Evolutionary conservation across 2,797 vertebrate species (phyloP).

Genomic region (Sebastiscus tertius): DNA sequence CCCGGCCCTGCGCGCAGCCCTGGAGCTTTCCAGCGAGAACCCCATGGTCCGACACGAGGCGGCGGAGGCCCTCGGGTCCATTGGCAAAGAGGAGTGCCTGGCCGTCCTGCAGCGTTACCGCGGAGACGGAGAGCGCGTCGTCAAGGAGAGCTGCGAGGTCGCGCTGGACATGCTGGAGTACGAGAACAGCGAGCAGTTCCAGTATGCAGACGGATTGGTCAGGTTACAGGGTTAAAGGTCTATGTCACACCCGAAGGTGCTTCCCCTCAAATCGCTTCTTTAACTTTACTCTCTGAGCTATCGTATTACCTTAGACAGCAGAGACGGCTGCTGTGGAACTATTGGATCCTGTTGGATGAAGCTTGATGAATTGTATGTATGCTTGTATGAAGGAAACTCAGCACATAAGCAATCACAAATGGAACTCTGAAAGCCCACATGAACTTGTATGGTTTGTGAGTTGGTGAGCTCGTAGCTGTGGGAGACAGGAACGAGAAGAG

Average conservation of each 20-base stretch:
- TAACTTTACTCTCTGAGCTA: background rate
- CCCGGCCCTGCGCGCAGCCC: constrained; percentile 80
- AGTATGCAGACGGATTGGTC: constrained; percentile 89
- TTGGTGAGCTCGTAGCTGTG: background rate
- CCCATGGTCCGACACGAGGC: constrained; percentile 97
- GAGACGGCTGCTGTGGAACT: background rate
- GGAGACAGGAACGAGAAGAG: background rate
- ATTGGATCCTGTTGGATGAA: background rate
- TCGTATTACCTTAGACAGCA: background rate
- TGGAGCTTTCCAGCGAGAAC: constrained; percentile 81
- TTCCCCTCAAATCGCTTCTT: background rate
- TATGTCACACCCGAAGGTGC: background rate
- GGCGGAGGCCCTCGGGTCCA: constrained; percentile 93
- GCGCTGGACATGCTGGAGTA: constrained; percentile 94
- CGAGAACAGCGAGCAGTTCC: constrained; percentile 86
- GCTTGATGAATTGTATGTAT: background rate
- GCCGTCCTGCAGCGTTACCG: constrained; percentile 81
- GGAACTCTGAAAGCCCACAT: background rate
- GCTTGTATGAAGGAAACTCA: background rate
- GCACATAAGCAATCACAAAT: background rate
- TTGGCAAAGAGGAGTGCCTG: constrained; percentile 88
- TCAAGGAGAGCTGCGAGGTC: constrained; percentile 96
- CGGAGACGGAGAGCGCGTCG: constrained; percentile 86
- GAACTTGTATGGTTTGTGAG: background rate
- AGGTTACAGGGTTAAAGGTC: constrained; percentile 72